Conservation (phyloP, 2,888 invertebrate species). For the Lasioglossum figueresi region DNA sequence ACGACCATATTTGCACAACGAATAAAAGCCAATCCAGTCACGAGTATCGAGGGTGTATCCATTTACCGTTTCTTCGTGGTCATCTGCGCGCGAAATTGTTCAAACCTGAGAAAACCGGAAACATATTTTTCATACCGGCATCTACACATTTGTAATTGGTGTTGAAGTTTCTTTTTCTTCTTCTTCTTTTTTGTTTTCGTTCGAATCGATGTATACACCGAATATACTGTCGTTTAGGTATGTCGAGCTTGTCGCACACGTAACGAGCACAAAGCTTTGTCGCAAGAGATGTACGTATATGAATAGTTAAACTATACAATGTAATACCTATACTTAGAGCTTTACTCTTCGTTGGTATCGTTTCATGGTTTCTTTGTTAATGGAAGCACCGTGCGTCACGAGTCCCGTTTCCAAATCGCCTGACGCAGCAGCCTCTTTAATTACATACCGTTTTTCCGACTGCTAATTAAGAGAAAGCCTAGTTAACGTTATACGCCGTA, state of each 20-base stretch:
- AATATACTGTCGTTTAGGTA: constrained; percentile 51
- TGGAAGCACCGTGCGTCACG: constrained; percentile 43
- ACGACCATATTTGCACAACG: constrained; percentile 34
- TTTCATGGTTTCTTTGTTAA: constrained; percentile 56
- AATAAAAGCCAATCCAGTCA: constrained; percentile 51
- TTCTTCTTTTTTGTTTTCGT: background rate
- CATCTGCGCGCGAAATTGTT: constrained; percentile 37
- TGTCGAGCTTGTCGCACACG: constrained; percentile 57
- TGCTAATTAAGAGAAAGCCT: constrained; percentile 22
- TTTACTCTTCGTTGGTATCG: constrained; percentile 58
- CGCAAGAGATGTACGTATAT: constrained; percentile 65
- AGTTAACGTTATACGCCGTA: constrained; percentile 4
- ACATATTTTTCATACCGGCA: constrained; percentile 38
- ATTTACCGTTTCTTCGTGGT: constrained; percentile 45
- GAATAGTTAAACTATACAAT: constrained; percentile 60
- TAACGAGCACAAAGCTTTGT: constrained; percentile 66
- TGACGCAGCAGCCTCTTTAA: constrained; percentile 21
- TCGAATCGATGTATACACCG: constrained; percentile 38
- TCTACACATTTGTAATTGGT: constrained; percentile 44
- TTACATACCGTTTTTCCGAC: constrained; percentile 18
- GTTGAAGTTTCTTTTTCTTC: constrained; percentile 25
- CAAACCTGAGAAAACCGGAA: constrained; percentile 15
- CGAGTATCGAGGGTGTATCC: constrained; percentile 35
- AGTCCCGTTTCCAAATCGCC: constrained; percentile 63
- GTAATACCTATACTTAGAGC: constrained; percentile 58